These are phyloP conservation scores for Junonia oenone DNA, from an alignment of 2,888 invertebrate genomes.

Conservation along the genomic window DNA sequence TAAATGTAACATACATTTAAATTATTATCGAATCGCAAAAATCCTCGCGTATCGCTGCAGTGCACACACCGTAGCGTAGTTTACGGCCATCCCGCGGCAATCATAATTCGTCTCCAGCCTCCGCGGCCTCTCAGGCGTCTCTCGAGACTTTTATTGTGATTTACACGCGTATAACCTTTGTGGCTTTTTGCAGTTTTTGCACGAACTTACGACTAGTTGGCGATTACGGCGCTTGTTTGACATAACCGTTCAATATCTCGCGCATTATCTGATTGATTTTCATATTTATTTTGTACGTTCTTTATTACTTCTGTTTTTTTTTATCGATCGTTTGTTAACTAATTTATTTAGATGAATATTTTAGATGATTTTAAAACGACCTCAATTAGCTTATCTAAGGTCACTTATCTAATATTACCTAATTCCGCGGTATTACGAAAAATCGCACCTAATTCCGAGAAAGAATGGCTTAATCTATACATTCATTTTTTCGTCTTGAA, in stretches of 20 bases:
- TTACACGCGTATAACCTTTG: constrained; percentile 58
- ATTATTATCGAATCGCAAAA: neutral
- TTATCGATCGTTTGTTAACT: neutral
- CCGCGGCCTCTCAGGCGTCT: constrained; percentile 60
- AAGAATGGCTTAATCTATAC: too few species aligned
- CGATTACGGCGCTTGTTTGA: constrained; percentile 24
- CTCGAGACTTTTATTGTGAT: constrained; percentile 74
- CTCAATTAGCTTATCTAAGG: too few species aligned
- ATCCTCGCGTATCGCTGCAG: constrained; percentile 8
- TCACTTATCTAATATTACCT: too few species aligned
- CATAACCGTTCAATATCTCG: constrained; percentile 22
- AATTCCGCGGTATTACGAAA: too few species aligned
- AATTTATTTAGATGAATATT: neutral
- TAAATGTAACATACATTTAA: neutral
- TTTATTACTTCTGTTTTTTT: neutral
- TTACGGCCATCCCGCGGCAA: constrained; percentile 52
- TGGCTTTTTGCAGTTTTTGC: constrained; percentile 29
- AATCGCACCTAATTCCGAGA: too few species aligned
- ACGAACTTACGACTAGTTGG: constrained; percentile 26
- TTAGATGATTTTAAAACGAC: too few species aligned
- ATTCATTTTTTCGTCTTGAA: too few species aligned
- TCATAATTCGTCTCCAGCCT: constrained; percentile 60
- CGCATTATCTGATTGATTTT: constrained; percentile 12
- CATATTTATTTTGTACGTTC: neutral
- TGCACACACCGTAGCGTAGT: constrained; percentile 35